Evolutionary conservation across 2,888 invertebrate species (phyloP), one percentile per base, ranked within the genome.

Genomic region (Pedicia rivosa): DNA sequence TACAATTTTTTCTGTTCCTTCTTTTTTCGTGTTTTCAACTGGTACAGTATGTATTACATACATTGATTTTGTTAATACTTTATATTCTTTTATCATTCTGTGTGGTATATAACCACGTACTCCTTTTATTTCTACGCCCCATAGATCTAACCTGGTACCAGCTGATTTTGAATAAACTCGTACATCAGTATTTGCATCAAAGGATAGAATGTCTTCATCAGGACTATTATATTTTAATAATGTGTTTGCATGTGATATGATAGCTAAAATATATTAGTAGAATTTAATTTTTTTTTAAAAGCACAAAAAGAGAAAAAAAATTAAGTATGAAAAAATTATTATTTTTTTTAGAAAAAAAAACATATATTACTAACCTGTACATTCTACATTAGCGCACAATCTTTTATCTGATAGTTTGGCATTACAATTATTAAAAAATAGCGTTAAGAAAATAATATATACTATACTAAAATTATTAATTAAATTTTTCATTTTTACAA

Each of bases 151-250:
- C 41, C 69, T 63, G 17, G 60, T 59, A 34, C 75, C 80, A 50
- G 75, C 76, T 46, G 73, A 69, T 60, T 82, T 83, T 55, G 81
- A 80, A 49, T 62, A 74, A 43, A 84, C 65, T 32, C 58, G 63
- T 8, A 77, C 72, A 1, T 69, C 60, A 6, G 59, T 50, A 50
- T 76, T 73, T 4, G 51, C 52, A 15, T 55, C 59, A 56, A 76
- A 81, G 7, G 78, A 69, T 40, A 83, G 58, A 39, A 73, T 59
- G 30, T 68, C 65, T 13, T 60, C 49, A 42, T 72, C 70, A 9
- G 53, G 64, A 43, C 73, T 65, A 14, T 37, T 47, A 53, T 80
- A 83, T 25, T 38, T 58, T 36, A 74, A 38, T 33, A 69, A 53
- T 1, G 78, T 74, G 50, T 49, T 70, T 10, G 70, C 78, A 50